Conservation (phyloP, 2,797 vertebrate species). For the Gambelia wislizenii region DNA sequence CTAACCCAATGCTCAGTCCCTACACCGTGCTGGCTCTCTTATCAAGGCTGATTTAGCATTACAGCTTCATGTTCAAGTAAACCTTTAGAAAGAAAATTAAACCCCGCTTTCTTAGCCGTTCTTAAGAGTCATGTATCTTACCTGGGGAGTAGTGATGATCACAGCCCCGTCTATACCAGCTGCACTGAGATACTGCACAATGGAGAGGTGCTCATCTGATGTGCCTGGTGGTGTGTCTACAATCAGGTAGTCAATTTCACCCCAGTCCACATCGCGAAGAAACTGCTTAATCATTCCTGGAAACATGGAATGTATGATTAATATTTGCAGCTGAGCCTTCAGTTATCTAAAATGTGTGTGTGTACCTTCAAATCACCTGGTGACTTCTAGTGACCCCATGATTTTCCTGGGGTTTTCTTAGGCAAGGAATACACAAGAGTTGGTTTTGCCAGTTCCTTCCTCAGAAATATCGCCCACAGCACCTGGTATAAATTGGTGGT, state of each 20-base stretch:
- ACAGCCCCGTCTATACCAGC: conserved; percentile 87
- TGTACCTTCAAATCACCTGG: too few species aligned
- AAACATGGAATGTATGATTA: background rate
- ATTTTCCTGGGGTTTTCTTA: too few species aligned
- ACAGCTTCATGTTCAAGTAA: background rate
- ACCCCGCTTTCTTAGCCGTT: background rate
- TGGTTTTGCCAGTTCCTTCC: too few species aligned
- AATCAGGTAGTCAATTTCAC: conserved; percentile 91
- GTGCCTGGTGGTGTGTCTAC: conserved; percentile 95
- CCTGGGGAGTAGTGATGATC: conserved; percentile 95
- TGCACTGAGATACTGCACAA: conserved; percentile 90
- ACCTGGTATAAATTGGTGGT: too few species aligned
- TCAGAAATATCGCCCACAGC: too few species aligned
- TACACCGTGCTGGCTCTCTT: too few species aligned
- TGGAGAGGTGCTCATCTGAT: conserved; percentile 92
- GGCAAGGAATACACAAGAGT: too few species aligned
- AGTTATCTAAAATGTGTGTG: background rate
- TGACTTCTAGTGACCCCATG: too few species aligned
- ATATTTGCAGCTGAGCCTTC: background rate
- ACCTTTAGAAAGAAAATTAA: background rate
- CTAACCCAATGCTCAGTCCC: too few species aligned
- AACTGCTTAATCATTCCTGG: conserved; percentile 98
- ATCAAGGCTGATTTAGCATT: background rate
- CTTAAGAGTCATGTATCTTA: conserved; percentile 36
- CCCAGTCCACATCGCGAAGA: conserved; percentile 96